These are phyloP conservation scores for Drosophila littoralis DNA, from an alignment of 1,140 invertebrate genomes.

Conservation along the genomic window DNA sequence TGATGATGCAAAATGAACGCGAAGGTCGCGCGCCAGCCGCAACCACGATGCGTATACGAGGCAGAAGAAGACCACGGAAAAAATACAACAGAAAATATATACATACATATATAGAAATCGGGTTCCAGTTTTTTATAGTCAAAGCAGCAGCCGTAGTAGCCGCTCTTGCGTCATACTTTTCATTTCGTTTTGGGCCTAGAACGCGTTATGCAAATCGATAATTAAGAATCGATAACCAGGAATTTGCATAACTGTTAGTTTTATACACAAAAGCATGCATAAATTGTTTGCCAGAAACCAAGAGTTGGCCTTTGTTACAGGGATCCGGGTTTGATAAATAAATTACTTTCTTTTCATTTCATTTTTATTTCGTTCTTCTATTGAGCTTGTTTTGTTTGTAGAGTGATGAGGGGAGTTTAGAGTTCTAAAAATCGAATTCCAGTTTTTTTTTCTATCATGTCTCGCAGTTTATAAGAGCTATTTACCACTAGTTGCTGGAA, in stretches of 20 bases:
- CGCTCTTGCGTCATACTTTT: slow-evolving; percentile 48
- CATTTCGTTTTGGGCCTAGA: slow-evolving; percentile 49
- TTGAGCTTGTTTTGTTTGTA: neutral
- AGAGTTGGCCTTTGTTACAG: slow-evolving; percentile 5
- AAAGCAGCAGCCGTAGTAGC: neutral
- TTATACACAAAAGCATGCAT: neutral
- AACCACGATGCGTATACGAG: slow-evolving; percentile 25
- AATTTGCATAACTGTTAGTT: slow-evolving; percentile 19
- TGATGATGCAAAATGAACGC: slow-evolving; percentile 46
- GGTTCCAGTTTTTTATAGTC: neutral
- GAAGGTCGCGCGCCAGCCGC: slow-evolving; percentile 31
- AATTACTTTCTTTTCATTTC: slow-evolving; percentile 27
- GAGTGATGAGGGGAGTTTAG: neutral
- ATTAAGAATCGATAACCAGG: neutral
- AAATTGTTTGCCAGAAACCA: slow-evolving; percentile 1
- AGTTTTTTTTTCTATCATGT: no score
- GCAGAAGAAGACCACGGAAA: slow-evolving; percentile 43
- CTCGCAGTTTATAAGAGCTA: no score
- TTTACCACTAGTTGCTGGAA: no score
- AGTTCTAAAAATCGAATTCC: no score
- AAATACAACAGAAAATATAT: slow-evolving; percentile 9
- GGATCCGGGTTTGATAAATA: slow-evolving; percentile 10
- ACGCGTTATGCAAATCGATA: slow-evolving; percentile 40
- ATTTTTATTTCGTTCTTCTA: slow-evolving; percentile 2
- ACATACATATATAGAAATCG: neutral